Percentiles rank a stretch among this genome's conserved stretches.
Evolutionary conservation across 2,113 vertebrate genomes (phyloP).

Genomic region (Eleginops maclovinus): DNA sequence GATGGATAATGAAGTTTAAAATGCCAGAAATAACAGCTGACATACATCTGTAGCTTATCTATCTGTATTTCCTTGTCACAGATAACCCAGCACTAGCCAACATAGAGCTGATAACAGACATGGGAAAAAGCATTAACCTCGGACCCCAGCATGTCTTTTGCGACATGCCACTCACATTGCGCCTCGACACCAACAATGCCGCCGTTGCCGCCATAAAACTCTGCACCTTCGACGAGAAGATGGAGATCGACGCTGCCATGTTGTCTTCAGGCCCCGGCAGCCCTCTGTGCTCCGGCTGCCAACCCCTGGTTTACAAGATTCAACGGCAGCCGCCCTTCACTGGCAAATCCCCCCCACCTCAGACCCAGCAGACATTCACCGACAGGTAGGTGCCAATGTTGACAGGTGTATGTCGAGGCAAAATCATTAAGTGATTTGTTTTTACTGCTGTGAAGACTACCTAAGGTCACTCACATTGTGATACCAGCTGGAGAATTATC

Average conservation of each 20-base stretch:
- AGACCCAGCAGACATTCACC: constrained; percentile 82
- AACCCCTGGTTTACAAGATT: constrained; percentile 86
- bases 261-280: constrained; percentile 88
- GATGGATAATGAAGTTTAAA: neutral
- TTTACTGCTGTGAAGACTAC: neutral
- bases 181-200: constrained; percentile 80
- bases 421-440: neutral
- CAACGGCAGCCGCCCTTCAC: constrained; percentile 87
- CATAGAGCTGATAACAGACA: constrained; percentile 88
- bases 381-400: constrained; percentile 86
- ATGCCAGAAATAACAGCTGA: neutral
- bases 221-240: constrained; percentile 93
- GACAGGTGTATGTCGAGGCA: neutral
- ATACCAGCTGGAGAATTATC: neutral
- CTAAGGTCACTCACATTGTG: neutral
- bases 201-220: constrained; percentile 87
- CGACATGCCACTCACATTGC: constrained; percentile 91
- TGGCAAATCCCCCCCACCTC: constrained; percentile 67
- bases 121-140: constrained; percentile 85
- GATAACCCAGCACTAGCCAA: constrained; percentile 86
- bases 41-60: neutral
- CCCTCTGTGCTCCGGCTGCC: constrained; percentile 88
- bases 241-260: constrained; percentile 94
- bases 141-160: constrained; percentile 92
- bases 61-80: constrained; percentile 1